Percentiles rank a stretch among this genome's conserved stretches.
phyloP scores from a whole-genome alignment of 2,888 invertebrate genomes.

The Cabera pusaria region DNA sequence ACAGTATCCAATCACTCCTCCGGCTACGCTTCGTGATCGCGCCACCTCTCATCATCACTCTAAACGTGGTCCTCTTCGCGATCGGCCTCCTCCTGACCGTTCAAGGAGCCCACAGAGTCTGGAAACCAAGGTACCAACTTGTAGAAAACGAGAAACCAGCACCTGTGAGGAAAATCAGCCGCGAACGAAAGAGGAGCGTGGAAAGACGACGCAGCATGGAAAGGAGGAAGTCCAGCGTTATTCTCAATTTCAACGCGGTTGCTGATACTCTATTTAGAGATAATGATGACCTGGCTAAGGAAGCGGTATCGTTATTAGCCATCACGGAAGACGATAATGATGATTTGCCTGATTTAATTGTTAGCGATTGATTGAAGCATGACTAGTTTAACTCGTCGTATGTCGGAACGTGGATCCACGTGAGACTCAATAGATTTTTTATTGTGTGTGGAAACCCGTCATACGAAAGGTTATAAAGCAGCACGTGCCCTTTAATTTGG shows the following conservation, averaged over 20 bases:
- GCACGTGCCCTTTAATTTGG: too few species aligned
- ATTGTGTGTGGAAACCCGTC: too few species aligned
- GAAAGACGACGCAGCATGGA: slow-evolving; percentile 36
- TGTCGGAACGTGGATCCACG: too few species aligned
- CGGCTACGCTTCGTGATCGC: slow-evolving; percentile 75
- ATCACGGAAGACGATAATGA: slow-evolving; percentile 56
- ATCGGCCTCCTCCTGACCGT: slow-evolving; percentile 70
- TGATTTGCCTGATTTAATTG: slow-evolving; percentile 50
- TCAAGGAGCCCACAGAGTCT: slow-evolving; percentile 58
- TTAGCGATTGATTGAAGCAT: slow-evolving; percentile 33
- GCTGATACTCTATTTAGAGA: slow-evolving; percentile 52
- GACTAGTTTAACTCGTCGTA: too few species aligned
- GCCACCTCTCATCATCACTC: slow-evolving; percentile 73
- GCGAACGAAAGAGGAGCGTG: slow-evolving; percentile 35
- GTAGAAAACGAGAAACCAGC: slow-evolving; percentile 36
- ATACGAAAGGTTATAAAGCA: too few species aligned
- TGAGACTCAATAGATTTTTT: too few species aligned
- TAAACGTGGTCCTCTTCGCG: slow-evolving; percentile 68
- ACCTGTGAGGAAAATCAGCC: slow-evolving; percentile 36
- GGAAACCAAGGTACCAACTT: slow-evolving; percentile 59
- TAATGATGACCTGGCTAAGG: slow-evolving; percentile 56
- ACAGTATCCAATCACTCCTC: slow-evolving; percentile 63
- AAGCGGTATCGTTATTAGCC: slow-evolving; percentile 61
- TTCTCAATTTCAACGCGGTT: slow-evolving; percentile 41
- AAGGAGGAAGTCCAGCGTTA: slow-evolving; percentile 48